Conservation (phyloP, 2,888 invertebrate genomes). For the Alitta virens region DNA sequence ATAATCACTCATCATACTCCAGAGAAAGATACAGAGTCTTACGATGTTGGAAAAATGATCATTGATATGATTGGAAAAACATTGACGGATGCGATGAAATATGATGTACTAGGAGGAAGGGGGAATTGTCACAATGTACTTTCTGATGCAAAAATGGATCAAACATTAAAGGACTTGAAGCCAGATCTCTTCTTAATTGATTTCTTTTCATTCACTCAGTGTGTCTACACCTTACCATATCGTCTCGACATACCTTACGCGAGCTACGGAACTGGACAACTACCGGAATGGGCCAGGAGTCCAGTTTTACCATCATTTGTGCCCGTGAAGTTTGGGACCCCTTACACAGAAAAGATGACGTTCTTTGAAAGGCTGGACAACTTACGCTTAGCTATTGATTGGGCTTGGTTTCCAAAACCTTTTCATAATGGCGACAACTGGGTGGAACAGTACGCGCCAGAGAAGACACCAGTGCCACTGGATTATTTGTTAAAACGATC, state of each 20-base stretch:
- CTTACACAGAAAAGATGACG: constrained; percentile 3
- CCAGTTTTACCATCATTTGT: not conserved
- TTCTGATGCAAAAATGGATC: not conserved
- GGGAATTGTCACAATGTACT: not conserved
- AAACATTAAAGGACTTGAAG: not conserved
- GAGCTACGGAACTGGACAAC: not conserved
- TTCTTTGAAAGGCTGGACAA: not conserved
- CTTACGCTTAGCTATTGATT: not conserved
- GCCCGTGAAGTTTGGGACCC: not conserved
- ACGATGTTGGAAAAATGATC: not conserved
- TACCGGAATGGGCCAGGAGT: not conserved
- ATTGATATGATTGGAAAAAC: not conserved
- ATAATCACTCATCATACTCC: no score
- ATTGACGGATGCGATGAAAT: not conserved
- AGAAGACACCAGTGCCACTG: not conserved
- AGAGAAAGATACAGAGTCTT: not conserved
- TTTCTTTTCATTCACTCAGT: not conserved
- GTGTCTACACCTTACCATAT: not conserved
- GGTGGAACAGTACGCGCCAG: not conserved
- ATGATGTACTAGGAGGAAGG: not conserved
- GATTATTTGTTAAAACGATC: not conserved
- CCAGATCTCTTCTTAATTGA: constrained; percentile 1
- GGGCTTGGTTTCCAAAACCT: not conserved
- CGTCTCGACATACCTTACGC: not conserved
- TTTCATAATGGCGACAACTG: no score